phyloP scores from a whole-genome alignment of 2,113 vertebrate genomes.

The Eublepharis macularius region DNA sequence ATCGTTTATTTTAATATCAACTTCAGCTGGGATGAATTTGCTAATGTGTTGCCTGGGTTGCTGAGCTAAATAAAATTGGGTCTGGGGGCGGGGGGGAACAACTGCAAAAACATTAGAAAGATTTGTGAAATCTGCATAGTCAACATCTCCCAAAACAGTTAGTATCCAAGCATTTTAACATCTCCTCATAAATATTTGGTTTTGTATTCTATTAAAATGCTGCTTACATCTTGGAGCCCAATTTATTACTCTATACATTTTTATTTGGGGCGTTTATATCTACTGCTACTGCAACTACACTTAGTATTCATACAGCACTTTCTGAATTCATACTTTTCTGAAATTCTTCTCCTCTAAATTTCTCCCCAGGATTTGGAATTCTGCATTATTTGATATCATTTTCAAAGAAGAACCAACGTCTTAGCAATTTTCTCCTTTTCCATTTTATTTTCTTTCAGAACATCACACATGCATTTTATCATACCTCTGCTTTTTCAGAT shows the following conservation, averaged over 20 bases:
- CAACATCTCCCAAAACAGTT: conserved; percentile 54
- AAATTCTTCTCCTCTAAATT: no score
- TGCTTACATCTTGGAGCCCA: conserved; percentile 38
- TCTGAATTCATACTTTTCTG: background rate
- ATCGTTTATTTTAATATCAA: conserved; percentile 61
- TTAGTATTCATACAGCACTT: background rate
- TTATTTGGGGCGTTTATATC: background rate
- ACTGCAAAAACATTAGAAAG: conserved; percentile 37
- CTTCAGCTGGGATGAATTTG: conserved; percentile 51
- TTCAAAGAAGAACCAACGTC: no score
- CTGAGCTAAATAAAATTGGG: conserved; percentile 52
- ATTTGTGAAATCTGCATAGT: conserved; percentile 47
- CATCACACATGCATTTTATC: no score
- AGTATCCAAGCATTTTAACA: conserved; percentile 35
- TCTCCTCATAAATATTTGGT: conserved; percentile 48
- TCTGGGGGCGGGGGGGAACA: conserved; percentile 26
- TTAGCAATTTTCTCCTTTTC: no score
- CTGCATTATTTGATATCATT: no score
- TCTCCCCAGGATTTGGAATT: no score
- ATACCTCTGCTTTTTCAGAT: no score
- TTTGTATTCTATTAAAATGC: conserved; percentile 56
- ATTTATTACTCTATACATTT: background rate
- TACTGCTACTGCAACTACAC: background rate
- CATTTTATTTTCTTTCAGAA: no score
- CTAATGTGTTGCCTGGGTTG: conserved; percentile 51